Conservation (phyloP, 1,140 invertebrate genomes). For the Lepidurus couesii region DNA sequence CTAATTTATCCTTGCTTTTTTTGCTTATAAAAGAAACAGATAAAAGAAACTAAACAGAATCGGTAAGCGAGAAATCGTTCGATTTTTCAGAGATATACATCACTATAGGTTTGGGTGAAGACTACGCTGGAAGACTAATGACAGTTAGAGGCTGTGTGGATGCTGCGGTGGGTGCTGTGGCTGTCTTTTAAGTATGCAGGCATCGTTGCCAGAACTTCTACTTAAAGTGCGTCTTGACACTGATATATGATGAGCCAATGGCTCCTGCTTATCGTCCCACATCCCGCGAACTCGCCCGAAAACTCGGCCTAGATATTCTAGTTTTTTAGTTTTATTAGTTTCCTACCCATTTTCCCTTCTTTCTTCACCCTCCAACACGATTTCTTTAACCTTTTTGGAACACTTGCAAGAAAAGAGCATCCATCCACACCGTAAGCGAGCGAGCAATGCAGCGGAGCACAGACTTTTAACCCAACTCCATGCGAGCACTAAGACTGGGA, state of each 20-base stretch:
- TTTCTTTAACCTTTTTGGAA: too few species aligned
- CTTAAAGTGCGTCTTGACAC: conserved; percentile 12
- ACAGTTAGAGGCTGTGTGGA: background rate
- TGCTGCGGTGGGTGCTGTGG: conserved; percentile 11
- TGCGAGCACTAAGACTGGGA: background rate
- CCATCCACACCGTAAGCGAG: too few species aligned
- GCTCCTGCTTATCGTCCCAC: background rate
- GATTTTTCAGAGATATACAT: background rate
- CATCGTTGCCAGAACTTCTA: conserved; percentile 21
- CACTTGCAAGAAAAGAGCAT: too few species aligned
- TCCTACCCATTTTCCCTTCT: too few species aligned
- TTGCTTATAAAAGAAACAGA: background rate
- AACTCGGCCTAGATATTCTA: background rate
- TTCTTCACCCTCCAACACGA: too few species aligned
- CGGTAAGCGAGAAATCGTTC: conserved; percentile 1
- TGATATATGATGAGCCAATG: conserved; percentile 19
- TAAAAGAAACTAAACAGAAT: background rate
- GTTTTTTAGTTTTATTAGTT: background rate
- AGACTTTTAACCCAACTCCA: too few species aligned
- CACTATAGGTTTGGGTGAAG: background rate
- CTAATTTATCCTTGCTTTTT: background rate
- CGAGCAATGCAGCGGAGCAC: too few species aligned
- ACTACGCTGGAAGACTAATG: background rate
- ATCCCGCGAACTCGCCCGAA: background rate
- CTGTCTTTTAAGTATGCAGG: conserved; percentile 19